Conservation (phyloP, 2,797 vertebrate species). For the Myotis daubentonii region DNA sequence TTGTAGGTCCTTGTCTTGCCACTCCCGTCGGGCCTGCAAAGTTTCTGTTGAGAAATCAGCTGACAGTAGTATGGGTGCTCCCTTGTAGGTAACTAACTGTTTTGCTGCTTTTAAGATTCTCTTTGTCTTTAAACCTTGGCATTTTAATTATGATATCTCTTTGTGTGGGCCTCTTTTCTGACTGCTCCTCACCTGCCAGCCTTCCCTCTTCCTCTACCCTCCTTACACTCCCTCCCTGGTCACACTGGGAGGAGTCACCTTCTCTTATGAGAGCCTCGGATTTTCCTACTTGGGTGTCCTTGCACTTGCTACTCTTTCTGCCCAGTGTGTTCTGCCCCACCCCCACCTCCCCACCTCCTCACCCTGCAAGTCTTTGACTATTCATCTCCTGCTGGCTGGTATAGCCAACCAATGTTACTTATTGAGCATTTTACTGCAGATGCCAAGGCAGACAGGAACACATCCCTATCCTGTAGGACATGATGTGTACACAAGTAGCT, state of each 20-base stretch:
- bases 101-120: too few species aligned
- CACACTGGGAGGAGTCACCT: neutral
- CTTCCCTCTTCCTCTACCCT: neutral
- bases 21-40: rapidly evolving
- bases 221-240: neutral
- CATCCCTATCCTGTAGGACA: neutral
- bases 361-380: neutral
- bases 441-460: neutral
- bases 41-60: too few species aligned
- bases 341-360: too few species aligned
- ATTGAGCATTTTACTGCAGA: neutral
- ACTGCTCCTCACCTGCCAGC: neutral
- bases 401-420: neutral
- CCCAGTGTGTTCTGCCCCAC: too few species aligned
- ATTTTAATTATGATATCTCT: too few species aligned
- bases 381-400: neutral
- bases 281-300: neutral
- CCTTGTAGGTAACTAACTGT: too few species aligned
- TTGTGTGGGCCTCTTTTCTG: too few species aligned
- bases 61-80: too few species aligned
- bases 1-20: too few species aligned
- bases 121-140: too few species aligned
- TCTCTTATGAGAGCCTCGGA: neutral
- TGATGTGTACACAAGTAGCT: neutral
- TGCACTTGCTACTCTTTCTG: neutral